Conservation (phyloP, 2,113 vertebrate species). For the Puffinus mauretanicus region DNA sequence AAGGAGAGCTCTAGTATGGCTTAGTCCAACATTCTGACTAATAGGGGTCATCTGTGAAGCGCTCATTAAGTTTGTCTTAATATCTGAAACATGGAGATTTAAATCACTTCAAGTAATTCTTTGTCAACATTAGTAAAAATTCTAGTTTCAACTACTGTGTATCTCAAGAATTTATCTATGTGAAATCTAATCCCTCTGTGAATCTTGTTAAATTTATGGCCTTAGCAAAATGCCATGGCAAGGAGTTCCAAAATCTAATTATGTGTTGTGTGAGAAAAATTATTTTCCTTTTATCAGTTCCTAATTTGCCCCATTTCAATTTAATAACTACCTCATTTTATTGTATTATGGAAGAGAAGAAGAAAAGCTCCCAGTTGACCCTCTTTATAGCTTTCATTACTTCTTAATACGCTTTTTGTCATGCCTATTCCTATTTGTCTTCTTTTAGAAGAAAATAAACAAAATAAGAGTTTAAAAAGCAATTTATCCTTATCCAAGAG, state of each 20-base stretch:
- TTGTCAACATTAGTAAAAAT: slow-evolving; percentile 43
- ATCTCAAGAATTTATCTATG: slow-evolving; percentile 31
- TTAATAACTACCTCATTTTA: slow-evolving; percentile 57
- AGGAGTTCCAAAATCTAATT: slow-evolving; percentile 52
- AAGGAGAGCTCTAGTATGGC: not conserved
- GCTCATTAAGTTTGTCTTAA: slow-evolving; percentile 7
- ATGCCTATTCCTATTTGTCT: slow-evolving; percentile 38
- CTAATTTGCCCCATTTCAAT: slow-evolving; percentile 55
- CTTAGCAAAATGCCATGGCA: slow-evolving; percentile 25
- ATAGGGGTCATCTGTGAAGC: slow-evolving; percentile 29
- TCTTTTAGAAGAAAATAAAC: slow-evolving; percentile 50
- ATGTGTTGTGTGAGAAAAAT: slow-evolving; percentile 60
- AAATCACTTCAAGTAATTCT: slow-evolving; percentile 39
- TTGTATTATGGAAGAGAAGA: slow-evolving; percentile 48
- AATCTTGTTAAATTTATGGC: slow-evolving; percentile 45
- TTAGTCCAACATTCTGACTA: not conserved
- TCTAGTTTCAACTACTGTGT: not conserved
- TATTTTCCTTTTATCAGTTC: slow-evolving; percentile 62
- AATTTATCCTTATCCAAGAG: slow-evolving; percentile 1
- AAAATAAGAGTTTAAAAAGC: slow-evolving; percentile 22
- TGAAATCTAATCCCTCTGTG: slow-evolving; percentile 38
- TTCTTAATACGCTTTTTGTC: slow-evolving; percentile 49
- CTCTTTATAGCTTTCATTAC: slow-evolving; percentile 61
- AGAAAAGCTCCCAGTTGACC: slow-evolving; percentile 52
- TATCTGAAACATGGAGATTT: slow-evolving; percentile 11